Base-by-base conservation (phyloP, 1,140 invertebrate genomes). In the Pseudobourletiella spinata region DNA sequence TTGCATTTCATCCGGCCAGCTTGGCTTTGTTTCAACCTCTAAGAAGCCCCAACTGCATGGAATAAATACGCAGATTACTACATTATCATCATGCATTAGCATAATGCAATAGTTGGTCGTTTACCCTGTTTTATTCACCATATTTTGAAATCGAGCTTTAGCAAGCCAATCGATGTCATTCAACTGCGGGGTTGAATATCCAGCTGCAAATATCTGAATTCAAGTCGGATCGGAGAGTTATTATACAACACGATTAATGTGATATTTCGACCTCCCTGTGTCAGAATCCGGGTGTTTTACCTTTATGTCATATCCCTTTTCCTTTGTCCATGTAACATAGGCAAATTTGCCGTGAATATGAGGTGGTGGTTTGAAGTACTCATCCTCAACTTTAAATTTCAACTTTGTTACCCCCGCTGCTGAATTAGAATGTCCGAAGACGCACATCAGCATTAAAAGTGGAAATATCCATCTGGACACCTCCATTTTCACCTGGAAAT, bases 1-100 rank as follows among this genome's bases (percentile, higher is more conserved):
- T 77, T 95, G 91, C 6, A 87, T 79, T 64, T 81, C 79, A 73
- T 89, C 86, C 2, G 84, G 81, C 74, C 84, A 87, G 1, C 79
- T 77, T 42, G 77, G 73, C 63, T 87, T 82, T 4, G 87, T 87
- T 75, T 88, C 84, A 52, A 91, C 81, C 78, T 91, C 87, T 16
- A 91, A 74, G 66, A 82, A 79, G 1, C 86, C 86, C 87, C 88
- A 91, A 28, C 83, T 83, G 61, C 30, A 39, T 61, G 56, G 28
- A 32, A 51, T 52, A 24, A 50, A 35, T 56, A 52, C 26, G 26
- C n/a, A n/a, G n/a, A n/a, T n/a, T n/a, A n/a, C n/a, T n/a, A n/a
- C n/a, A n/a, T n/a, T n/a, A n/a, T 18, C 43, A 35, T 16, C 22
- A 4, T 1, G 35, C 57, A 57, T 56, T 15, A 66, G 64, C 54